Evolutionary conservation across 92 coral and sea anemone genomes (phyloP).

Genomic region (Siderastrea radians): DNA sequence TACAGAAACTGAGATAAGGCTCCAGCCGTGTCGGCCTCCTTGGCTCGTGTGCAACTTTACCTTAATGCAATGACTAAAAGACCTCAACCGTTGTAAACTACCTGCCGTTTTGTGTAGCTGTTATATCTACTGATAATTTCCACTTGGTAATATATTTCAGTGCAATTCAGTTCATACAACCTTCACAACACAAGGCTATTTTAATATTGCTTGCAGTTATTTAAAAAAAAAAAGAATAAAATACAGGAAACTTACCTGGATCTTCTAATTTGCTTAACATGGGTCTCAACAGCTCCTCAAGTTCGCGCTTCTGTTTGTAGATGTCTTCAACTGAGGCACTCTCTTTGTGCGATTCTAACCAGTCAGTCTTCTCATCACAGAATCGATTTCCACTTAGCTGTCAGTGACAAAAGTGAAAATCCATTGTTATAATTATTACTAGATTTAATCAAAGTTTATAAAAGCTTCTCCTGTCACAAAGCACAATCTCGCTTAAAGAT

Average conservation of each 20-base stretch:
- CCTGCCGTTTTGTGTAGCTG: too few species aligned
- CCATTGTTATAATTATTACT: neutral
- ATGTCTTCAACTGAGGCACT: slow-evolving; percentile 85
- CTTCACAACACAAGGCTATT: too few species aligned
- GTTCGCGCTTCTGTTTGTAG: slow-evolving; percentile 81
- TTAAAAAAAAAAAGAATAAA: neutral
- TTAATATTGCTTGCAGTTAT: too few species aligned
- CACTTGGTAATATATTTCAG: too few species aligned
- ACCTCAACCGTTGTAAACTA: too few species aligned
- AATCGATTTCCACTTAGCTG: slow-evolving; percentile 93
- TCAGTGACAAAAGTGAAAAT: neutral
- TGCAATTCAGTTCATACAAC: too few species aligned
- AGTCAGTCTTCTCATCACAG: slow-evolving; percentile 93
- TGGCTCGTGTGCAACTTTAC: too few species aligned
- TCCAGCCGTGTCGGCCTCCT: too few species aligned
- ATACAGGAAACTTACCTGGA: slow-evolving; percentile 42
- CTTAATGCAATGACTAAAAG: too few species aligned
- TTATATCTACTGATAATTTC: too few species aligned
- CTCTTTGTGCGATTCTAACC: slow-evolving; percentile 87
- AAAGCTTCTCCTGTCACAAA: too few species aligned
- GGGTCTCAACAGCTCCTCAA: slow-evolving; percentile 82
- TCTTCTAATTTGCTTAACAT: slow-evolving; percentile 89
- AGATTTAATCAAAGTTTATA: neutral
- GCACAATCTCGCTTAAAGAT: neutral
- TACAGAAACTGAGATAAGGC: too few species aligned